Percentiles rank a stretch among this genome's conserved stretches.
phyloP scores from a whole-genome alignment of 92 coral and sea anemone species.

The Bergia puertoricense region DNA sequence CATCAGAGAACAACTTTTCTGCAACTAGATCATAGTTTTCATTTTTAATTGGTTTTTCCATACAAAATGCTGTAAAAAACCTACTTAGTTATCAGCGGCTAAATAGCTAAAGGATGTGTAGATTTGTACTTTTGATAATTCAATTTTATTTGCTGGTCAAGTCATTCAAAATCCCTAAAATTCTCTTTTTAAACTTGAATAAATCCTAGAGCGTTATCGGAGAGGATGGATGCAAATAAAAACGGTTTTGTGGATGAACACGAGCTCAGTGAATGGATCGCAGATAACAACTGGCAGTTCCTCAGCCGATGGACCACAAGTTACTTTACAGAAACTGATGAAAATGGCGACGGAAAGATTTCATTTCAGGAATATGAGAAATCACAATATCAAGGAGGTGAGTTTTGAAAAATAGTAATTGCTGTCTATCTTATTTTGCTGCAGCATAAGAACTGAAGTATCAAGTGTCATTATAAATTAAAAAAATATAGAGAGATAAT shows the following conservation, averaged over 20 bases:
- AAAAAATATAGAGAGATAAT: too few relatives aligned
- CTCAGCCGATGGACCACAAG: constrained; percentile 41
- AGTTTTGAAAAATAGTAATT: background rate
- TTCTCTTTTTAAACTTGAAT: background rate
- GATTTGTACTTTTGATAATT: too few relatives aligned
- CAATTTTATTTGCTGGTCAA: background rate
- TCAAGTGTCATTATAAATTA: too few relatives aligned
- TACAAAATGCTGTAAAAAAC: too few relatives aligned
- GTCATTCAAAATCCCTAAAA: too few relatives aligned
- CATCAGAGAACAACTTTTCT: too few relatives aligned
- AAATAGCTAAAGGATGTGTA: too few relatives aligned
- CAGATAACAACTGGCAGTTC: constrained; percentile 52
- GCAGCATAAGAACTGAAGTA: too few relatives aligned
- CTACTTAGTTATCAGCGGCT: too few relatives aligned
- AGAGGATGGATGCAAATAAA: constrained; percentile 54
- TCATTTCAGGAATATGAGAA: constrained; percentile 61
- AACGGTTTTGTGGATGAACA: constrained; percentile 44
- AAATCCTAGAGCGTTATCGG: constrained; percentile 45
- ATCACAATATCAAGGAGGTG: constrained; percentile 51
- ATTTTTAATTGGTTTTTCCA: too few relatives aligned
- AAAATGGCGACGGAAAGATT: constrained; percentile 50
- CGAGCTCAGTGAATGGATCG: constrained; percentile 55
- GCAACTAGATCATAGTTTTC: too few relatives aligned
- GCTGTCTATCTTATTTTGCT: too few relatives aligned
- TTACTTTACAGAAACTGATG: constrained; percentile 56